Evolutionary conservation across 2,113 vertebrate genomes (phyloP).

Genomic region (Trichomycterus rosablanca): DNA sequence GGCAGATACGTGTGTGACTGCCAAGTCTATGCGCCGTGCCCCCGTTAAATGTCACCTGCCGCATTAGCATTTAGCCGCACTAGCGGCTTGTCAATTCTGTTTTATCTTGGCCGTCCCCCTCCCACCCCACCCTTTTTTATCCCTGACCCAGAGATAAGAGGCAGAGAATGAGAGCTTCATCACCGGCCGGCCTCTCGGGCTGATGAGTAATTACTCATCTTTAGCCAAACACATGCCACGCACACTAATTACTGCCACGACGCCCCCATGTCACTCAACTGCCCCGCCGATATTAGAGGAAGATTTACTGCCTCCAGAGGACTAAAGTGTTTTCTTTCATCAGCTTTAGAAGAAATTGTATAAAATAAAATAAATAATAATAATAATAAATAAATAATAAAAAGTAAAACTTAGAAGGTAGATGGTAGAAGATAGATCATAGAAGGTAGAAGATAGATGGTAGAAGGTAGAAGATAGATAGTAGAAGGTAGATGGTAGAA

Average conservation of each 20-base stretch:
- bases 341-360: neutral
- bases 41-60: conserved; percentile 67
- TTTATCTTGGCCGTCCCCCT: conserved; percentile 62
- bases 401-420: no score
- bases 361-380: neutral
- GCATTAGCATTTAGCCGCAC: conserved; percentile 73
- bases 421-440: no score
- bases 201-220: conserved; percentile 69
- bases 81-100: conserved; percentile 65
- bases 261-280: conserved; percentile 30
- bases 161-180: conserved; percentile 62
- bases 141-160: conserved; percentile 59
- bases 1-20: conserved; percentile 1
- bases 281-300: conserved; percentile 22
- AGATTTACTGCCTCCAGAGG: conserved; percentile 33
- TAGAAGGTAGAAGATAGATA: no score
- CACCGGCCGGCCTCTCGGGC: conserved; percentile 60
- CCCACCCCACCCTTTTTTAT: conserved; percentile 34
- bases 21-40: conserved; percentile 11
- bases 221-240: conserved; percentile 56
- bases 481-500: no score
- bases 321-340: conserved; percentile 12
- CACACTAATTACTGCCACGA: conserved; percentile 63
- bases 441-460: no score
- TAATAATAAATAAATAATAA: neutral